phyloP scores from a whole-genome alignment of 2,113 vertebrate species.

The Mionectes macconnelli region DNA sequence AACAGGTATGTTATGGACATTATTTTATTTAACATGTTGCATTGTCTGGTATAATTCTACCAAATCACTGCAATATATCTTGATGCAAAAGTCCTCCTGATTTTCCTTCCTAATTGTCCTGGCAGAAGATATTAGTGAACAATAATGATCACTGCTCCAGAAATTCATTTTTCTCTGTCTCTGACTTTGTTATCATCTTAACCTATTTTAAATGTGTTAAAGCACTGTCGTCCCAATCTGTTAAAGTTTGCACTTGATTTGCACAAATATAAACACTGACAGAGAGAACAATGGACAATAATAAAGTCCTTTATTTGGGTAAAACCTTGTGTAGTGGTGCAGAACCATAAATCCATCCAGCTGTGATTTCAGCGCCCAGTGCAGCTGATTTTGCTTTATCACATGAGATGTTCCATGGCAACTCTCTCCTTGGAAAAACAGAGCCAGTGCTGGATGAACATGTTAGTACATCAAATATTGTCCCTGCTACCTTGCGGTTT shows the following conservation, averaged over 20 bases:
- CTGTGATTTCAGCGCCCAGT: not conserved
- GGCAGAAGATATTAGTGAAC: not conserved
- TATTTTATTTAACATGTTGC: not conserved
- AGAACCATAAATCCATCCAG: not conserved
- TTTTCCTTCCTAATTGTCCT: not conserved
- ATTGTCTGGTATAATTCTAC: not conserved
- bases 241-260: not conserved
- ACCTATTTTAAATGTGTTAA: not conserved
- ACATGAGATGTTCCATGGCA: not conserved
- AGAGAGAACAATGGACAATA: not conserved
- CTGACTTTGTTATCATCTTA: not conserved
- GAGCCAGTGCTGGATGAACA: not conserved
- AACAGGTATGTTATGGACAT: not conserved
- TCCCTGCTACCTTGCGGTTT: constrained; percentile 2
- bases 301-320: not conserved
- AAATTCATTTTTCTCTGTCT: not conserved
- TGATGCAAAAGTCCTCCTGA: not conserved
- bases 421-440: constrained; percentile 2
- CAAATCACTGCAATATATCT: not conserved
- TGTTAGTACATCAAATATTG: constrained; percentile 34
- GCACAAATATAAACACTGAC: not conserved
- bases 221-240: not conserved
- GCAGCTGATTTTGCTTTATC: not conserved
- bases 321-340: not conserved
- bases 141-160: not conserved